Conservation (phyloP, 1,140 invertebrate genomes). For the Andricus grossulariae region DNA sequence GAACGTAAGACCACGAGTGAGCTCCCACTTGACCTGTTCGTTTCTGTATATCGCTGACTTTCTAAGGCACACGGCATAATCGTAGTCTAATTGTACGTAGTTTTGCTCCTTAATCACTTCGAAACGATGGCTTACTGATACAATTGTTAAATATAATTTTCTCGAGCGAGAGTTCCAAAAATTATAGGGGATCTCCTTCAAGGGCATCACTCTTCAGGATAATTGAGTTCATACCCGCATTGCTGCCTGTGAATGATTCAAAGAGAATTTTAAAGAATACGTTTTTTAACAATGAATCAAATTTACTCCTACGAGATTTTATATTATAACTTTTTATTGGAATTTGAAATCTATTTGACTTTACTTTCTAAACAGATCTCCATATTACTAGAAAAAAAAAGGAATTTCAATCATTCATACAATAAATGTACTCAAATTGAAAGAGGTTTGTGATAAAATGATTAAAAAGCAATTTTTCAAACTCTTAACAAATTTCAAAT, state of each 20-base stretch:
- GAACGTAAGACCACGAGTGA: background rate
- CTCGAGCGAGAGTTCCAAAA: background rate
- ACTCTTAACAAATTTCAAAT: background rate
- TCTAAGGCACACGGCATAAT: background rate
- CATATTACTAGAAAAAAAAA: too few species aligned
- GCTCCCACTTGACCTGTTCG: background rate
- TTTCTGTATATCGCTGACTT: constrained; percentile 1
- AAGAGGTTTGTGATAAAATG: too few species aligned
- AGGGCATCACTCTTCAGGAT: background rate
- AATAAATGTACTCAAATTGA: too few species aligned
- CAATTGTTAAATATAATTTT: constrained; percentile 10
- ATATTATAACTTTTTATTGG: too few species aligned
- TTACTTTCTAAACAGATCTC: too few species aligned
- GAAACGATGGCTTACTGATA: background rate
- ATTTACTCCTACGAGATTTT: too few species aligned
- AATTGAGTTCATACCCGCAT: background rate
- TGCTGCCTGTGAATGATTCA: background rate
- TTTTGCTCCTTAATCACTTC: constrained; percentile 15
- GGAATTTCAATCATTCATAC: too few species aligned
- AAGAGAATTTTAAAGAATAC: background rate
- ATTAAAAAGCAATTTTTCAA: too few species aligned
- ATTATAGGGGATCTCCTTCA: background rate
- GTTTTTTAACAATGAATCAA: too few species aligned
- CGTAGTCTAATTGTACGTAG: background rate
- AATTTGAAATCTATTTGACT: too few species aligned